phyloP scores from a whole-genome alignment of 2,888 invertebrate genomes.

The Unio pictorum region DNA sequence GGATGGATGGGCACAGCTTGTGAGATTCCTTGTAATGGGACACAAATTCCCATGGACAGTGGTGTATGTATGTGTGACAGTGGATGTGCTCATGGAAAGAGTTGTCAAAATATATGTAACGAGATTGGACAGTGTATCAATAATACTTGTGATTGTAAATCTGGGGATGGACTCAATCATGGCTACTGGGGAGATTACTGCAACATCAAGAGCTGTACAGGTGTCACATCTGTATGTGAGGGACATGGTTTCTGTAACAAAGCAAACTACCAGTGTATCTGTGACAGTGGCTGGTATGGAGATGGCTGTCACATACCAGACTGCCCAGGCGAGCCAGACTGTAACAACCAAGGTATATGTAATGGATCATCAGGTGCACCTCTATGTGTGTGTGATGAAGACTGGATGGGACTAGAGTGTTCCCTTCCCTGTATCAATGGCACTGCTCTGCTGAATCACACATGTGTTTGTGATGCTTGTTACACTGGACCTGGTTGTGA shows the following conservation, averaged over 20 bases:
- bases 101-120: constrained; percentile 33
- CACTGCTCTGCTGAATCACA: constrained; percentile 17
- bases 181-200: constrained; percentile 50
- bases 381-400: constrained; percentile 42
- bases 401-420: constrained; percentile 49
- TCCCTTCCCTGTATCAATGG: constrained; percentile 47
- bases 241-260: constrained; percentile 46
- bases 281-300: constrained; percentile 38
- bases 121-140: constrained; percentile 38
- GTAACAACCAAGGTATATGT: too few relatives aligned
- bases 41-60: constrained; percentile 49
- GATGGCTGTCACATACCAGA: constrained; percentile 44
- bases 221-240: constrained; percentile 41
- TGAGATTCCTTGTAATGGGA: constrained; percentile 49
- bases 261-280: constrained; percentile 42
- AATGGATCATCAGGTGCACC: constrained; percentile 19
- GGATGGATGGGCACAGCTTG: constrained; percentile 60
- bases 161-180: constrained; percentile 41
- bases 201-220: constrained; percentile 47
- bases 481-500: constrained; percentile 52
- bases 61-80: constrained; percentile 34
- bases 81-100: constrained; percentile 22
- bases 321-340: constrained; percentile 34
- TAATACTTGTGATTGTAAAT: constrained; percentile 25
- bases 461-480: constrained; percentile 48